Evolutionary conservation across 2,888 invertebrate genomes (phyloP).

Genomic region (Abrostola triplasia): DNA sequence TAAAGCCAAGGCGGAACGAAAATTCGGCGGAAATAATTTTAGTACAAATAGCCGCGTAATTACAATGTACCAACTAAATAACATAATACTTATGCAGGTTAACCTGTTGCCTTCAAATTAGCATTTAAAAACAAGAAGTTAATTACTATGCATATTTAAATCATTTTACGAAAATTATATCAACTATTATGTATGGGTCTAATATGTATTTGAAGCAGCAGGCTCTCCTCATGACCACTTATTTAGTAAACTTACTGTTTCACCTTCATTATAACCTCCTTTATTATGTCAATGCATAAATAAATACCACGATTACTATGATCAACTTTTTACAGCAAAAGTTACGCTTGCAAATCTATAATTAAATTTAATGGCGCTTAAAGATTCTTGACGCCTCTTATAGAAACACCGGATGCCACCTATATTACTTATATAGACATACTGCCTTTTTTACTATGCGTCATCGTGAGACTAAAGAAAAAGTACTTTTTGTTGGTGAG

Average conservation of each 20-base stretch:
- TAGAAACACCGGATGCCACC: background rate
- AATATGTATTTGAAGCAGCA: conserved; percentile 18
- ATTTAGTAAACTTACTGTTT: too few relatives aligned
- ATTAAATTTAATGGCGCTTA: conserved; percentile 7
- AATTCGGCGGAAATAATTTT: conserved; percentile 52
- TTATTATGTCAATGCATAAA: conserved; percentile 1
- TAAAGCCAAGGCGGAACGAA: conserved; percentile 51
- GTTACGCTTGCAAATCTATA: conserved; percentile 16
- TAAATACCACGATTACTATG: background rate
- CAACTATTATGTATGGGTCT: conserved; percentile 13
- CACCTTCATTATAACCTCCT: background rate
- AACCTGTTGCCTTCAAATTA: conserved; percentile 51
- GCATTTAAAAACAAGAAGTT: conserved; percentile 43
- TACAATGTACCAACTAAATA: conserved; percentile 33
- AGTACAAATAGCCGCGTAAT: conserved; percentile 44
- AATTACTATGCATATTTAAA: conserved; percentile 18
- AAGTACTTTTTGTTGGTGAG: too few relatives aligned
- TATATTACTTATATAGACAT: conserved; percentile 8
- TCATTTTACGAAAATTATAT: conserved; percentile 28
- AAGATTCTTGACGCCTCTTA: background rate
- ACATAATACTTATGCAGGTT: conserved; percentile 29
- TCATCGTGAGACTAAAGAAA: background rate
- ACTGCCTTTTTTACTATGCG: conserved; percentile 9
- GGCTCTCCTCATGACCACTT: conserved; percentile 8
- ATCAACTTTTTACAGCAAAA: conserved; percentile 16